These are phyloP conservation scores for Chloropsis hardwickii DNA, from an alignment of 2,113 vertebrate species.

Conservation along the genomic window DNA sequence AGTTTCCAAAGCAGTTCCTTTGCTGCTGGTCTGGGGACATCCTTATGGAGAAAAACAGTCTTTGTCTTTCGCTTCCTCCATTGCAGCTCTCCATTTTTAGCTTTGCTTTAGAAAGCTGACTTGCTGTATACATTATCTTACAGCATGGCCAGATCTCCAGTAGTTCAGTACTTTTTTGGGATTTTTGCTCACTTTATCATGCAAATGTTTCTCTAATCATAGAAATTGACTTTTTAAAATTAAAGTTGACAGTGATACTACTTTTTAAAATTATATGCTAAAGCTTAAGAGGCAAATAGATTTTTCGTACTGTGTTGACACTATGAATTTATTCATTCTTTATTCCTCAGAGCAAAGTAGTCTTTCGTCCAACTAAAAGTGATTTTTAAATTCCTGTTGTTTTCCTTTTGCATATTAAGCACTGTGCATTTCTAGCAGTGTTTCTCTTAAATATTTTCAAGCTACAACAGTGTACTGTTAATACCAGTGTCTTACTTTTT, in stretches of 20 bases:
- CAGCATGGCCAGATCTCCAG: not conserved
- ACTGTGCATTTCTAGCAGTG: not conserved
- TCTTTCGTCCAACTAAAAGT: not conserved
- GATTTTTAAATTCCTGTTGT: not conserved
- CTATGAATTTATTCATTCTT: not conserved
- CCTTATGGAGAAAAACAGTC: not conserved
- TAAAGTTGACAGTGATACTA: not conserved
- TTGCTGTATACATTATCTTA: not conserved
- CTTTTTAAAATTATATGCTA: not conserved
- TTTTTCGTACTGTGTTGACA: not conserved
- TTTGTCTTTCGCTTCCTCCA: not conserved
- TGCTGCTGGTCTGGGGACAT: not conserved
- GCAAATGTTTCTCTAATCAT: not conserved
- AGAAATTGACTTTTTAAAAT: not conserved
- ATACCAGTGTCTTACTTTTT: not conserved
- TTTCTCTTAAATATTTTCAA: not conserved
- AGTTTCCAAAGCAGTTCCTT: not conserved
- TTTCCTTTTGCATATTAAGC: not conserved
- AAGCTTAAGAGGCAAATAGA: not conserved
- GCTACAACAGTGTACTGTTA: not conserved
- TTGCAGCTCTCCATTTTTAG: not conserved
- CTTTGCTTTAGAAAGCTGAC: not conserved
- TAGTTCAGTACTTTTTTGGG: not conserved
- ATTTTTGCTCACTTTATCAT: not conserved
- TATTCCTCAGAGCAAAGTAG: not conserved